These are phyloP conservation scores for Neosalanx taihuensis DNA, from an alignment of 2,797 vertebrate species.

Conservation along the genomic window DNA sequence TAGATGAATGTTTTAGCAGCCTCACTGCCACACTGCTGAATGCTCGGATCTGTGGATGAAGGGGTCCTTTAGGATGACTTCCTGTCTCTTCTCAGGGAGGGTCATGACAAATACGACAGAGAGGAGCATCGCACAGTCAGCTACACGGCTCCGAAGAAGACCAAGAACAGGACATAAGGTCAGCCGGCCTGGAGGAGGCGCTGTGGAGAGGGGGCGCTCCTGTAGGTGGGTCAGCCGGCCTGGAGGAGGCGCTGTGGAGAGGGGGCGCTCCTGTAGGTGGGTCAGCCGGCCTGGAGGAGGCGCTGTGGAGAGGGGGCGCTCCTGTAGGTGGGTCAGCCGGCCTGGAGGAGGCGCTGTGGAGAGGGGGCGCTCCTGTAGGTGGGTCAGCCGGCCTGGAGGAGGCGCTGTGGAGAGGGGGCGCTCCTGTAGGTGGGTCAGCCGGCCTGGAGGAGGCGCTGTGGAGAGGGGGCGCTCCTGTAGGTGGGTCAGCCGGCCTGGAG, in stretches of 20 bases:
- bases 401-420: too few relatives aligned
- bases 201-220: too few relatives aligned
- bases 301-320: too few relatives aligned
- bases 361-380: too few relatives aligned
- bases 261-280: too few relatives aligned
- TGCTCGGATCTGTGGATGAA: constrained; percentile 60
- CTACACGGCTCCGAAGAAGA: constrained; percentile 74
- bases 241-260: neutral
- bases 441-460: constrained; percentile 8
- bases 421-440: too few relatives aligned
- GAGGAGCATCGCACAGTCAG: constrained; percentile 84
- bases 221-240: constrained; percentile 22
- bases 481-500: constrained; percentile 23
- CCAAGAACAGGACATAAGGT: constrained; percentile 64
- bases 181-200: constrained; percentile 14
- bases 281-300: constrained; percentile 15
- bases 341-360: constrained; percentile 1
- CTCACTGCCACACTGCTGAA: constrained; percentile 54
- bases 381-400: constrained; percentile 20
- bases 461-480: too few relatives aligned
- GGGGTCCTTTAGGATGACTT: constrained; percentile 70
- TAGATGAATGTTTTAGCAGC: constrained; percentile 44
- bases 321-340: constrained; percentile 19
- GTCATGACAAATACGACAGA: constrained; percentile 90
- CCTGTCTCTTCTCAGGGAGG: constrained; percentile 78